Conservation (phyloP, 2,888 invertebrate species). For the Ophion costatus region DNA sequence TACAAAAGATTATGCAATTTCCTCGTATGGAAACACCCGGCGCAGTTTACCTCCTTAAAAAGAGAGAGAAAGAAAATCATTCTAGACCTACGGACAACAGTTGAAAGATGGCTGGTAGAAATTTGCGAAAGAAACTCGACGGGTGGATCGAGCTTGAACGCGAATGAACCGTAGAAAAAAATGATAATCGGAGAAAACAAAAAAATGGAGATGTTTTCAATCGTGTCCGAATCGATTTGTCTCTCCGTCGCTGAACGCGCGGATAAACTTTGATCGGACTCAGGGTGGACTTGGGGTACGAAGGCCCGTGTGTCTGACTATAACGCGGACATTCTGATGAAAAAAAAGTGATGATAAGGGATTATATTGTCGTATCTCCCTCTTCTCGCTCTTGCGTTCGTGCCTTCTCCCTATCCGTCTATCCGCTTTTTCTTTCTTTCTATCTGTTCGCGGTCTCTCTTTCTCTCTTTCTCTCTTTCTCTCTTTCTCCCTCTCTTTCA, state of each 20-base stretch:
- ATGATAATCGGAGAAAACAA: background rate
- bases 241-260: slow-evolving; percentile 17
- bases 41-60: no score
- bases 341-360: slow-evolving; percentile 46
- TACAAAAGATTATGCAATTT: no score
- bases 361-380: slow-evolving; percentile 28
- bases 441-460: background rate
- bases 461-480: slow-evolving; percentile 18
- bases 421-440: slow-evolving; percentile 50
- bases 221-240: slow-evolving; percentile 42
- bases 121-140: no score
- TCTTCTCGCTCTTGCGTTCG: slow-evolving; percentile 23
- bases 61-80: no score
- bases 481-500: slow-evolving; percentile 15
- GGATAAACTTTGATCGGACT: slow-evolving; percentile 47
- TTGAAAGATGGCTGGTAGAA: background rate
- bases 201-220: slow-evolving; percentile 17
- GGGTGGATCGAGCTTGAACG: background rate
- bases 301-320: slow-evolving; percentile 27
- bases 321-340: slow-evolving; percentile 6
- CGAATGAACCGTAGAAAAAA: background rate
- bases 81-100: no score
- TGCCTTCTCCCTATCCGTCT: slow-evolving; percentile 7
- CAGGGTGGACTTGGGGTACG: slow-evolving; percentile 22
- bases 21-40: no score